Evolutionary conservation across 2,888 invertebrate species (phyloP).

Genomic region (Frankliniella intonsa): DNA sequence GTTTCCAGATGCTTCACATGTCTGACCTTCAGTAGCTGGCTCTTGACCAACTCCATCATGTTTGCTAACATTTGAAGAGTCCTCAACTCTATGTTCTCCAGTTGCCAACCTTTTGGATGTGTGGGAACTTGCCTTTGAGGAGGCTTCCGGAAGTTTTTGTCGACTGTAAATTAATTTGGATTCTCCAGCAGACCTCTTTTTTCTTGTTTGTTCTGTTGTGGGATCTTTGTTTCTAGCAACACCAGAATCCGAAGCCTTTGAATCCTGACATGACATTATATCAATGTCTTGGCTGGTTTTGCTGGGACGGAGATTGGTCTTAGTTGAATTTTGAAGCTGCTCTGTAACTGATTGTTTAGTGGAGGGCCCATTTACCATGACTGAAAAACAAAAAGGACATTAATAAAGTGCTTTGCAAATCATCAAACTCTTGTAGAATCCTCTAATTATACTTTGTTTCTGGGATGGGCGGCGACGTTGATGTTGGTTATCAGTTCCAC

Average conservation of each 20-base stretch:
- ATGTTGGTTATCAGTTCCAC: slow-evolving; percentile 41
- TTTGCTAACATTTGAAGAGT: neutral
- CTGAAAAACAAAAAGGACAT: neutral
- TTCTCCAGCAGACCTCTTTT: neutral
- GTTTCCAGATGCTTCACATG: slow-evolving; percentile 40
- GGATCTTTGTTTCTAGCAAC: neutral
- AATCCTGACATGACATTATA: slow-evolving; percentile 14
- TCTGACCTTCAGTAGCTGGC: neutral
- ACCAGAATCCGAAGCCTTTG: neutral
- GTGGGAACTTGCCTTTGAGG: neutral
- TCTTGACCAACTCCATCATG: neutral
- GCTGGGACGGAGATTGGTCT: neutral
- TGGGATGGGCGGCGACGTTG: slow-evolving; percentile 5
- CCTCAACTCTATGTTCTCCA: neutral
- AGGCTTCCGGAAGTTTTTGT: neutral
- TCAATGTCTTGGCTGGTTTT: neutral
- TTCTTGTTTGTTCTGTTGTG: neutral
- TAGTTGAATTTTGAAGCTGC: neutral
- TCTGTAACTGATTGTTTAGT: neutral
- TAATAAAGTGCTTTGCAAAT: neutral
- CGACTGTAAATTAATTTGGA: neutral
- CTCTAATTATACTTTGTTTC: neutral
- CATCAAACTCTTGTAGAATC: neutral
- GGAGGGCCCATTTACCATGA: neutral
- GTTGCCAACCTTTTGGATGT: neutral